Percentiles rank a stretch among this genome's conserved stretches.
Conservation (phyloP, 2,888 invertebrate genomes). For the Trissoscelio sp. region DNA sequence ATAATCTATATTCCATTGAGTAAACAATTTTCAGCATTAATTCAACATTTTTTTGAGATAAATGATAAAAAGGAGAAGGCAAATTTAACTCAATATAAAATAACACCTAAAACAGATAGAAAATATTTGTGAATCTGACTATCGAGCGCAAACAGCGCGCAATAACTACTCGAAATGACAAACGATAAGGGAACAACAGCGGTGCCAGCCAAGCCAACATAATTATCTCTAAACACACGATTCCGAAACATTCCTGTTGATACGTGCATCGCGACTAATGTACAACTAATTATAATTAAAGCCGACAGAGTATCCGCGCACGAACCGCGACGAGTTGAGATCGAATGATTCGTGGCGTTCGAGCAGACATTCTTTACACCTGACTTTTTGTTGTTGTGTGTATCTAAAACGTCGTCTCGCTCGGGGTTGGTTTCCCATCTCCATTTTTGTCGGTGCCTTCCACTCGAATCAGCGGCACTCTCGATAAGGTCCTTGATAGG, state of each 20-base stretch:
- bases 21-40: too few species aligned
- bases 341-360: conserved; percentile 53
- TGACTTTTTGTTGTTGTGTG: conserved; percentile 68
- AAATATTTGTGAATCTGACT: not conserved
- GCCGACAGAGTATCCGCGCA: conserved; percentile 21
- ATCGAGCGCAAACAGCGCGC: conserved; percentile 6
- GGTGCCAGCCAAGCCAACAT: conserved; percentile 43
- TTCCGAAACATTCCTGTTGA: conserved; percentile 34
- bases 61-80: too few species aligned
- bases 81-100: too few species aligned
- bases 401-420: conserved; percentile 56
- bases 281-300: conserved; percentile 62
- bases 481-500: conserved; percentile 75
- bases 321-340: conserved; percentile 35
- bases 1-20: too few species aligned
- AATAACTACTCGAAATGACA: conserved; percentile 30
- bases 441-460: conserved; percentile 65
- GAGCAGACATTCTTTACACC: conserved; percentile 48
- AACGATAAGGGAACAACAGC: conserved; percentile 34
- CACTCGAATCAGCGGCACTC: conserved; percentile 76
- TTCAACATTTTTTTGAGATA: too few species aligned
- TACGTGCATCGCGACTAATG: conserved; percentile 57
- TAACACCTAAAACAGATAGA: too few species aligned
- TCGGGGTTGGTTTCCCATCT: conserved; percentile 71
- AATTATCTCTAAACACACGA: conserved; percentile 47